Percentiles rank a stretch among this genome's conserved stretches.
These are phyloP conservation scores for Tubulanus polymorphus DNA, from an alignment of 2,888 invertebrate genomes.

Conservation along the genomic window DNA sequence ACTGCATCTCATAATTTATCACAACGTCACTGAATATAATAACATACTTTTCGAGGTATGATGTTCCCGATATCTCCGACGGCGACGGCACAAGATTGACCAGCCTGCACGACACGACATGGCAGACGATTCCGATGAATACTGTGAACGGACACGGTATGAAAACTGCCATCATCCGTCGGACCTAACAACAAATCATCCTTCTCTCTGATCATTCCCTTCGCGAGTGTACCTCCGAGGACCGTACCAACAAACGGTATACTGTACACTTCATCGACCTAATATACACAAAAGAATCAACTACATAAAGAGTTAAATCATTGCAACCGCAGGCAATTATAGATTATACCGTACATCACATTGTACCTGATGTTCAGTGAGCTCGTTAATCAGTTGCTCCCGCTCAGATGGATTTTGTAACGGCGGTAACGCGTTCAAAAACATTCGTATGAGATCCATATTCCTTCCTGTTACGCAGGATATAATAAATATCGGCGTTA, in stretches of 20 bases:
- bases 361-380: slow-evolving; percentile 40
- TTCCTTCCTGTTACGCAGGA: slow-evolving; percentile 88
- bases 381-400: slow-evolving; percentile 66
- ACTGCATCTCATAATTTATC: too few relatives aligned
- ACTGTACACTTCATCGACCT: slow-evolving; percentile 79
- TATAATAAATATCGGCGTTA: slow-evolving; percentile 60
- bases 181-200: slow-evolving; percentile 58
- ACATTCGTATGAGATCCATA: slow-evolving; percentile 72
- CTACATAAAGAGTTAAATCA: background rate
- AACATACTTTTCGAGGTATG: slow-evolving; percentile 44
- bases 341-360: slow-evolving; percentile 20
- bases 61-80: slow-evolving; percentile 56
- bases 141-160: slow-evolving; percentile 72
- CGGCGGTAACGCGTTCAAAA: slow-evolving; percentile 72
- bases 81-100: slow-evolving; percentile 83
- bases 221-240: slow-evolving; percentile 56
- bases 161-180: slow-evolving; percentile 59
- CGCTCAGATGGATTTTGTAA: slow-evolving; percentile 58
- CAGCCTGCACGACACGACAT: slow-evolving; percentile 79
- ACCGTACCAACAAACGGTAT: slow-evolving; percentile 52
- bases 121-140: slow-evolving; percentile 90
- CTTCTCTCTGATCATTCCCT: slow-evolving; percentile 82
- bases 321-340: background rate
- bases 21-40: too few relatives aligned
- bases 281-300: slow-evolving; percentile 59